These are phyloP conservation scores for Sylvia borin DNA, from an alignment of 2,797 vertebrate genomes.

Conservation along the genomic window DNA sequence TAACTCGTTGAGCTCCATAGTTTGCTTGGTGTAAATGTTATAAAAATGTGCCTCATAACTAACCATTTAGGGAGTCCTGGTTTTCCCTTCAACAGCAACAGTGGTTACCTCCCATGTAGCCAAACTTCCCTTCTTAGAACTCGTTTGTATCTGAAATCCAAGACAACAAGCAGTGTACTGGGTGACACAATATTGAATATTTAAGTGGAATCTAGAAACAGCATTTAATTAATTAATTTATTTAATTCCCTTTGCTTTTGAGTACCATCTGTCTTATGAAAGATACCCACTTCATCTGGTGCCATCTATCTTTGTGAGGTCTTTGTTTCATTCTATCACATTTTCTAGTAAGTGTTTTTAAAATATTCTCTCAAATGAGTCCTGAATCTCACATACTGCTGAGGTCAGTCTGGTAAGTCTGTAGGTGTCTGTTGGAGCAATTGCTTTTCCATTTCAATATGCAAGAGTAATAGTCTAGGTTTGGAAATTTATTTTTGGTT, in stretches of 20 bases:
- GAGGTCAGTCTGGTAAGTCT: background rate
- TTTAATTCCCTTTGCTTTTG: background rate
- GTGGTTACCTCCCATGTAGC: background rate
- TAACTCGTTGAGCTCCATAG: fast-evolving
- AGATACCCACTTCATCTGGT: background rate
- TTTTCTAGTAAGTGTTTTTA: background rate
- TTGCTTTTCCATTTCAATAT: background rate
- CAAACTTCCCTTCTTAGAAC: background rate
- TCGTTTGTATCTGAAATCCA: background rate
- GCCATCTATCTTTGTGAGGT: background rate
- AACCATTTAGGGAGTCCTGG: background rate
- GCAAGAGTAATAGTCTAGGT: background rate
- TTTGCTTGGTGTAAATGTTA: background rate
- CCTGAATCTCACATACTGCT: background rate
- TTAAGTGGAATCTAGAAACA: background rate
- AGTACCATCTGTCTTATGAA: background rate
- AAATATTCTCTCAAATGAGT: background rate
- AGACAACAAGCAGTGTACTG: background rate
- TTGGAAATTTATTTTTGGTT: background rate
- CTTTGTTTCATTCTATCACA: background rate
- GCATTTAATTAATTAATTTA: background rate
- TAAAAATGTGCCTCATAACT: background rate
- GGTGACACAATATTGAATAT: background rate
- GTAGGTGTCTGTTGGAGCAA: background rate
- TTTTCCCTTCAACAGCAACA: background rate